Evolutionary conservation across 2,888 invertebrate species (phyloP).

Genomic region (Phrixothrix hirtus): DNA sequence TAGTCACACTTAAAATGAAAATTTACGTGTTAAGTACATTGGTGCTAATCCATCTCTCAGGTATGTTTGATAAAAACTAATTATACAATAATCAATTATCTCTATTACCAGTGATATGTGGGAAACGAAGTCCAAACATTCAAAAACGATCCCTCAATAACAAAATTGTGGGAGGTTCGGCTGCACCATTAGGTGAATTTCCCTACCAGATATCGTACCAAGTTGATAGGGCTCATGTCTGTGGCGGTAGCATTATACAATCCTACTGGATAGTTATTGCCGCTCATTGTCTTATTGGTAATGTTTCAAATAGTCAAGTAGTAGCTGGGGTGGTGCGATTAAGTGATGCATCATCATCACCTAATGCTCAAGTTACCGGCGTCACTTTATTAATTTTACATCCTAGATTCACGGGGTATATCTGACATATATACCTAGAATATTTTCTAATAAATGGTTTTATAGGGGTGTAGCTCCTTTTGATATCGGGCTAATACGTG

Average conservation of each 20-base stretch:
- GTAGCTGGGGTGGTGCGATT: constrained; percentile 5
- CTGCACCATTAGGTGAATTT: background rate
- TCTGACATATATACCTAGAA: background rate
- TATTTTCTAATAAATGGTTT: background rate
- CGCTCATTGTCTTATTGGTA: constrained; percentile 1
- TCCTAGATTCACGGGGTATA: constrained; percentile 2
- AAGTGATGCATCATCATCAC: background rate
- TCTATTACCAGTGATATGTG: too few relatives aligned
- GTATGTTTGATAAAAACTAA: too few relatives aligned
- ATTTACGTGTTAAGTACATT: too few relatives aligned
- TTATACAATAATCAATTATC: too few relatives aligned
- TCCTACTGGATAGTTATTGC: constrained; percentile 60
- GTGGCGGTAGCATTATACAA: constrained; percentile 59
- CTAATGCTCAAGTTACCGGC: background rate
- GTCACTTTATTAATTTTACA: background rate
- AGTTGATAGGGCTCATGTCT: background rate
- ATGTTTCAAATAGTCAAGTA: background rate
- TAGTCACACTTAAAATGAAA: too few relatives aligned
- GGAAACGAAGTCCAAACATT: too few relatives aligned
- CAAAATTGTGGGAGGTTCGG: constrained; percentile 25
- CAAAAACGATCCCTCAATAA: background rate
- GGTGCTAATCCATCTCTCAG: too few relatives aligned
- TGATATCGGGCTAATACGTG: constrained; percentile 12
- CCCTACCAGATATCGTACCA: background rate
- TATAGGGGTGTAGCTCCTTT: constrained; percentile 11